A percentile compares a stretch with the other conserved stretches of the same genome.
These are phyloP conservation scores for Andrena cerasifolii DNA, from an alignment of 1,140 invertebrate genomes.

Conservation along the genomic window DNA sequence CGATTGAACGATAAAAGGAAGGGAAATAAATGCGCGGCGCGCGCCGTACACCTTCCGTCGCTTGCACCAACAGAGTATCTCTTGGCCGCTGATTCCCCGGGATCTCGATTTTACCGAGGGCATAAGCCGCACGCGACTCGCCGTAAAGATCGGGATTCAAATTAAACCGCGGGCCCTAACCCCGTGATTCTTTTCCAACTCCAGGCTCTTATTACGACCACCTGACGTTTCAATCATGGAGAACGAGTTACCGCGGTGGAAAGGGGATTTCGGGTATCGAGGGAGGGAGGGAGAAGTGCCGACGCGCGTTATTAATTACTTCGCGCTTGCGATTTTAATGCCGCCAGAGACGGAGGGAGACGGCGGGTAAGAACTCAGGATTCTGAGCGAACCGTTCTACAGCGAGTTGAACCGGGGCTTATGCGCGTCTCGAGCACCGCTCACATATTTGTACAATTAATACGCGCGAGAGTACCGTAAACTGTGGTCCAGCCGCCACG, in stretches of 20 bases:
- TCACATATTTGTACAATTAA: slow-evolving; percentile 55
- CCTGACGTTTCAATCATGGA: not conserved
- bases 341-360: slow-evolving; percentile 4
- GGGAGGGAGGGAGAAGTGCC: not conserved
- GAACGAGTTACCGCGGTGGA: not conserved
- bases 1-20: slow-evolving; percentile 60
- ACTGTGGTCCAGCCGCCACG: slow-evolving; percentile 6
- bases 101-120: not conserved
- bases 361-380: slow-evolving; percentile 15
- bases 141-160: not conserved
- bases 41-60: slow-evolving; percentile 50
- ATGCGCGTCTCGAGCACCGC: slow-evolving; percentile 7
- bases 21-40: slow-evolving; percentile 58
- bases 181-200: not conserved
- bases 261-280: not conserved
- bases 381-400: not conserved
- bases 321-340: slow-evolving; percentile 19
- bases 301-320: slow-evolving; percentile 24
- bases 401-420: slow-evolving; percentile 4
- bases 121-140: slow-evolving; percentile 6
- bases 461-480: slow-evolving; percentile 58
- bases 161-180: not conserved
- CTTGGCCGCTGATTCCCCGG: not conserved
- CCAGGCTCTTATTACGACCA: not conserved
- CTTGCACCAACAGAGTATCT: slow-evolving; percentile 21